Evolutionary conservation across 1,140 invertebrate species (phyloP), one percentile per base, ranked within the genome.

Genomic region (Heliconius hermathena): DNA sequence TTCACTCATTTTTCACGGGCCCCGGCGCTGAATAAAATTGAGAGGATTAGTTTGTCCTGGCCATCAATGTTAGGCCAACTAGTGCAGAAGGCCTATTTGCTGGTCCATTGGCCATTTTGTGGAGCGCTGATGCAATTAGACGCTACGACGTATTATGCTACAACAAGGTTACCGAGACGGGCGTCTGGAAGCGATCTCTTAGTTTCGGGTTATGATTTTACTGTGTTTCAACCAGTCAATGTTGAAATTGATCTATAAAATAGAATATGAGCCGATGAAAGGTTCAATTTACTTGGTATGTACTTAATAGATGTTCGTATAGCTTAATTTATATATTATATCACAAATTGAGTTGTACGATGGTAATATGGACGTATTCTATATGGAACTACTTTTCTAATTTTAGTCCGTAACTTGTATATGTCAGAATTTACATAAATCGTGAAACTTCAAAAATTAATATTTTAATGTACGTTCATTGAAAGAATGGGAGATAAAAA

Each of bases 31-130:
- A 66, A 66, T 66, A 86, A 85, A 88, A 87, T 86, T 85, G 81
- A 82, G 84, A 81, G 86, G 85, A 90, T 90, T 89, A 91, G 88
- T 90, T 89, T 84, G 86, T 81, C 83, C 79, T 81, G 82, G 83
- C 82, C 87, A 86, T 87, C 87, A 87, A 84, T 88, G 84, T 90
- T 87, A 84, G 84, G 81, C 77, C 82, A 91, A 92, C 81, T 89
- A 85, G 91, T 83, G 91, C 90, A 92, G 90, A 93, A 92, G 89
- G 86, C 82, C 86, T 85, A 91, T 93, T 91, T 89, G 76, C 82
- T 91, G 90, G 84, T 87, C 87, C 89, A 92, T 89, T 91, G 91
- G 84, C 79, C 85, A 87, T 89, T 90, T 87, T 88, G 87, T 90
- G 83, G 82, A 80, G 82, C 81, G 78, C 84, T 89, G 86, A 88